Percentiles rank a stretch among this genome's conserved stretches.
Evolutionary conservation across 2,797 vertebrate species (phyloP).

Genomic region (Chaenodraco wilsoni): DNA sequence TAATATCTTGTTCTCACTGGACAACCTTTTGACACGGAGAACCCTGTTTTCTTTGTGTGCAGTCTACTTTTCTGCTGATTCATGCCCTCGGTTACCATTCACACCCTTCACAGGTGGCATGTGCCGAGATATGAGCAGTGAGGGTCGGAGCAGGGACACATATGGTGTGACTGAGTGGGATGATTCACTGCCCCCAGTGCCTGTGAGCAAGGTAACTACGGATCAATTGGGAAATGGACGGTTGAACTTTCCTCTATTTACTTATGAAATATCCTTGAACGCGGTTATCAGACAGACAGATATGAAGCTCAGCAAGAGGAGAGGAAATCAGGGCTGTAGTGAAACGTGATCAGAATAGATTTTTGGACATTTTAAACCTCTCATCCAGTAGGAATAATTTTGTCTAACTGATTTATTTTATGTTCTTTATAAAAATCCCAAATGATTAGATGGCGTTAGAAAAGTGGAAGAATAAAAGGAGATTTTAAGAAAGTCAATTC

Average conservation of each 20-base stretch:
- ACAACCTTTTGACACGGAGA: too few species aligned
- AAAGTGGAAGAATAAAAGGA: background rate
- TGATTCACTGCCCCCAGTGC: constrained; percentile 53
- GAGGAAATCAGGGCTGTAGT: background rate
- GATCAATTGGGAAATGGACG: constrained; percentile 37
- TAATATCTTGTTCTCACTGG: too few species aligned
- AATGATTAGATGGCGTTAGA: background rate
- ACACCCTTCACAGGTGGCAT: background rate
- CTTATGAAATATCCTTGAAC: constrained; percentile 41
- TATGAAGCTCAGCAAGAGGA: background rate
- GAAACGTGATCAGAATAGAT: background rate
- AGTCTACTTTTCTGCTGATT: background rate
- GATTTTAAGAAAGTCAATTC: background rate
- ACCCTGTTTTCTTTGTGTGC: background rate
- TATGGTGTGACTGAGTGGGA: constrained; percentile 68
- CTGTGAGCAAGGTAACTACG: constrained; percentile 34
- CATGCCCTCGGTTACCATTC: constrained; percentile 8
- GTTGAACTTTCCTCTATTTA: constrained; percentile 69
- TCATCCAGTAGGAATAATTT: background rate
- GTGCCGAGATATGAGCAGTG: constrained; percentile 8
- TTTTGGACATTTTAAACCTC: background rate
- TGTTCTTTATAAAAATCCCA: background rate
- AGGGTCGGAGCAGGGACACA: constrained; percentile 3
- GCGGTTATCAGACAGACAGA: background rate
- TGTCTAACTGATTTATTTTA: background rate